These are phyloP conservation scores for Reinhardtius hippoglossoides DNA, from an alignment of 2,113 vertebrate genomes.

Conservation along the genomic window DNA sequence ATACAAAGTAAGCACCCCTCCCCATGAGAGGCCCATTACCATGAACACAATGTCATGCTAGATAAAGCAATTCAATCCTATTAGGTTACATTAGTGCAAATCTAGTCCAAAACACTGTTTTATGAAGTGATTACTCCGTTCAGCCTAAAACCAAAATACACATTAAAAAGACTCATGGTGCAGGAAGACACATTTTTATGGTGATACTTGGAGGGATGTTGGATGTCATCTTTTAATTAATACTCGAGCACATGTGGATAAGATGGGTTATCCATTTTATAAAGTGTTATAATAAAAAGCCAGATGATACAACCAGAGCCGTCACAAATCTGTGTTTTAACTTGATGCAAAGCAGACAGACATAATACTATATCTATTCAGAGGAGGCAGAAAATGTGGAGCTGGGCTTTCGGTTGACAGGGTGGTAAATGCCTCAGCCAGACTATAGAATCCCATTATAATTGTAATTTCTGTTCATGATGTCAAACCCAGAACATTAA, in stretches of 20 bases:
- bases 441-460: conserved; percentile 63
- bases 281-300: not conserved
- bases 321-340: not conserved
- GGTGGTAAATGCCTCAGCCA: conserved; percentile 55
- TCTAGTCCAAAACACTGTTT: not conserved
- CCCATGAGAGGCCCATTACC: not conserved
- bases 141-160: not conserved
- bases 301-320: not conserved
- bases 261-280: not conserved
- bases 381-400: conserved; percentile 46
- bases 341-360: conserved; percentile 29
- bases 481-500: conserved; percentile 43
- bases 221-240: not conserved
- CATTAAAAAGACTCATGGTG: not conserved
- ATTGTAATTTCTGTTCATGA: conserved; percentile 58
- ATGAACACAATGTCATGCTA: not conserved
- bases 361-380: conserved; percentile 9
- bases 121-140: not conserved
- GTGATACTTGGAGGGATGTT: not conserved
- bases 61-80: not conserved
- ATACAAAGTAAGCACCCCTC: not conserved
- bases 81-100: not conserved
- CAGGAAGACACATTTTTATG: not conserved
- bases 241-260: not conserved
- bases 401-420: conserved; percentile 43